Evolutionary conservation across 2,888 invertebrate genomes (phyloP), one percentile per base, ranked within the genome.

Genomic region (Aspidapion aeneum): DNA sequence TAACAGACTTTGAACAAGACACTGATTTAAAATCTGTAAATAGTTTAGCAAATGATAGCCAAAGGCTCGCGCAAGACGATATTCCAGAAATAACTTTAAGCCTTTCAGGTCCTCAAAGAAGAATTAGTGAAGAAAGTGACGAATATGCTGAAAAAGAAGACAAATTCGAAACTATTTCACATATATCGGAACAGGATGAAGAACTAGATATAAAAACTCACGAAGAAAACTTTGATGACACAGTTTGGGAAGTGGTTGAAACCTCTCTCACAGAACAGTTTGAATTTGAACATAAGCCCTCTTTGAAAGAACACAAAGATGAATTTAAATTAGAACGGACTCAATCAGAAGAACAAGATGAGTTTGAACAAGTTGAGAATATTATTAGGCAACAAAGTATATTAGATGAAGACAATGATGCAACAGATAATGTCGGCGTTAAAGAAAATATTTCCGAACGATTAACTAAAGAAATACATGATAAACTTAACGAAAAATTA

Each of bases 231-330:
- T 74, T 82, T 18, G 81, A 82, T 63, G 82, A 84, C 71, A 80
- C 81, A 1, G 77, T 83, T 21, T 83, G 83, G 83, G 83, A 83
- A 74, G 82, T 82, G 18, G 79, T 82, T 17, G 76, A 83, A 2
- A 78, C 80, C 22, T 77, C 79, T 62, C 48, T 57, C 18, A 65
- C 65, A 1, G 54, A 68, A 60, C 60, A 63, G 57, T 68, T 67
- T 62, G 62, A 65, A 54, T 62, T 58, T 52, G 55, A 62, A 20
- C 66, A 67, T 60, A 66, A 61, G 57, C n/a, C n/a, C n/a, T n/a
- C n/a, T n/a, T 21, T 61, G 12, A 18, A 60, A 17, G 57, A 59
- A 35, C 51, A 50, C 49, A 60, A 67, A 22, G 55, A 62, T 20
- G 50, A 52, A 17, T 21, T 21, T 21, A 52, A 7, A 59, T 19